Evolutionary conservation across 2,113 vertebrate genomes (phyloP).

Genomic region (Oenanthe melanoleuca): DNA sequence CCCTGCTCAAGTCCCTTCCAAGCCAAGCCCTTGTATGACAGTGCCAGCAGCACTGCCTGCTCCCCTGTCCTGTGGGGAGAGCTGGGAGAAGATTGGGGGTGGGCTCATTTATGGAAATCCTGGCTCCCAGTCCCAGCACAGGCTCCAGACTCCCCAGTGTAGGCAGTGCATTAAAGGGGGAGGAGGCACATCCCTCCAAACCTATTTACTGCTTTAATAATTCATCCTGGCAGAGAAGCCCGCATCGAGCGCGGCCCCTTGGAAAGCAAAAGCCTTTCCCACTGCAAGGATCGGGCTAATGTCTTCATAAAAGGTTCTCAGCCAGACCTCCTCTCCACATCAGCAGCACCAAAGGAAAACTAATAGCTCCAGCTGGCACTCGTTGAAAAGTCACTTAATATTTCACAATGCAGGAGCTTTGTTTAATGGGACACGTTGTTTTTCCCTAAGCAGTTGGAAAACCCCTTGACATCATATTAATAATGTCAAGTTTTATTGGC

Average conservation of each 20-base stretch:
- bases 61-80: not conserved
- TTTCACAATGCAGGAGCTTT: conserved; percentile 69
- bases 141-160: not conserved
- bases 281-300: not conserved
- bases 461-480: conserved; percentile 78
- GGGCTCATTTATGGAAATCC: not conserved
- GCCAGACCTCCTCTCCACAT: conserved; percentile 38
- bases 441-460: conserved; percentile 74
- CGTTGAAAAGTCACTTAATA: conserved; percentile 76
- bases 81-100: not conserved
- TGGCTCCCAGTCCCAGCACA: not conserved
- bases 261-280: conserved; percentile 41
- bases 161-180: not conserved
- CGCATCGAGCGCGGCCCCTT: not conserved
- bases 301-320: conserved; percentile 63
- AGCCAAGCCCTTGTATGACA: not conserved
- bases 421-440: conserved; percentile 74
- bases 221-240: conserved; percentile 38
- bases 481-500: conserved; percentile 80
- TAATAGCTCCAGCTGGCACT: conserved; percentile 73
- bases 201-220: conserved; percentile 58
- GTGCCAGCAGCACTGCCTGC: fast-evolving
- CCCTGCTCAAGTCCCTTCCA: not conserved
- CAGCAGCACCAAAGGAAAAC: conserved; percentile 64
- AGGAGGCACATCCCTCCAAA: not conserved